Evolutionary conservation across 2,888 invertebrate genomes (phyloP), one percentile per base, ranked within the genome.

Genomic region (Drosophila limbata): DNA sequence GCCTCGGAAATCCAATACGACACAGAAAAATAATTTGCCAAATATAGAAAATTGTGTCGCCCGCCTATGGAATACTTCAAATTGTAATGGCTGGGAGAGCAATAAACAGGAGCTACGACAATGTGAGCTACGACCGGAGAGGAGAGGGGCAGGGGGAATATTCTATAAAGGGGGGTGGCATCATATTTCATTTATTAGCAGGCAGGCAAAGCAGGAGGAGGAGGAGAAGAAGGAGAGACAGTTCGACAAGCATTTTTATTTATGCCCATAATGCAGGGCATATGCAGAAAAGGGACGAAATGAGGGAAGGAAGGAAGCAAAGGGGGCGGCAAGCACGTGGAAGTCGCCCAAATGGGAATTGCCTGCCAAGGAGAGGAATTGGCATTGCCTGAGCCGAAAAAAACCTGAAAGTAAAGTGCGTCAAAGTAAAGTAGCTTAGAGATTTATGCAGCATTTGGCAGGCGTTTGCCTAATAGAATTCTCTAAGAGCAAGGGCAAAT

Each of bases 211-310:
- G 25, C 25, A 37, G 21, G 35, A 35, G 21, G 21, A 6, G 31
- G 11, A 13, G 17, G 31, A 17, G 37, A 31, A 28, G 28, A 10
- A 9, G 21, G 17, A 21, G 33, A 19, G 45, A 21, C 42, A 74
- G 80, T 84, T 75, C 73, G 84, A 82, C 73, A 75, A 66, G 77
- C 73, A 84, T 76, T 84, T 77, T 77, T 88, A 88, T 84, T 86
- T 86, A 84, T 84, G 79, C 87, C 81, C 81, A 88, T 91, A 91
- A 91, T 91, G 91, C 91, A 82, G 88, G 84, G 80, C 91, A 91
- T 91, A 91, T 91, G 90, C 90, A 90, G 77, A 80, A 5, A 48
- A 50, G 50, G 33, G 39, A 52, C 19, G 50, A 4, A 4, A 15
- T 0, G 5, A 13, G 6, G 15, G 15, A 31, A 17, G n/a, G 31